Base-by-base conservation (phyloP, 92 coral and sea anemone species). In the Galaxea fascicularis region DNA sequence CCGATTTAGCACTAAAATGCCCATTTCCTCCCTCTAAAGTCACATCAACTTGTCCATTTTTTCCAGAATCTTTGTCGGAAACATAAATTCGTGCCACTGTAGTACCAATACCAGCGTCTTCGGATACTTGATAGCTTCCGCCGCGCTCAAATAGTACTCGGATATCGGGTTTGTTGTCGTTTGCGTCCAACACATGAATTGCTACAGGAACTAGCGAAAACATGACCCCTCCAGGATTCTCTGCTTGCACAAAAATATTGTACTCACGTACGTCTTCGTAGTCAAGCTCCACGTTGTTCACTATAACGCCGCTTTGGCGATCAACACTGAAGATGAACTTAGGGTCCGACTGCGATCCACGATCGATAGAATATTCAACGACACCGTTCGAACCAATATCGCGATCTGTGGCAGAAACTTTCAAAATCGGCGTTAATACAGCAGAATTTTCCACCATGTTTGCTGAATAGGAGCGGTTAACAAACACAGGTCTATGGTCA, bases 1-100 rank as follows among this genome's bases (percentile, higher is more conserved):
- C 89, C 18, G 86, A 68, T 52, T 63, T 85, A 72, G 79, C 83
- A 60, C 90, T 91, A 47, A 94, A 94, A 73, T 30, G 89, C 0
- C 98, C 98, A 52, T 89, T 87, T 0, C 95, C 93, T 9, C 91
- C 92, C 58, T 93, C 91, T 28, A 97, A 51, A 24, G 93, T 91
- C 27, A 97, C 97, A 91, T 95, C 86, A 24, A 97, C 93, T 45
- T 92, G 87, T 1, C 96, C 97, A 88, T 91, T 94, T 59, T 52
- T 56, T 6, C 97, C 99, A 1, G 99, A 95, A 77, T 97, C 99
- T 29, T 77, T 78, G 77, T 97, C 99, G 10, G 95, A 35, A 59
- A 95, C 95, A 27, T 81, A 82, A 78, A 97, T 83, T 69, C 93
- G 90, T 35, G 94, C 99, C 60, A 97, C 99, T 41, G 77, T 67